phyloP scores from a whole-genome alignment of 2,797 vertebrate genomes.

The Selene dorsalis region DNA sequence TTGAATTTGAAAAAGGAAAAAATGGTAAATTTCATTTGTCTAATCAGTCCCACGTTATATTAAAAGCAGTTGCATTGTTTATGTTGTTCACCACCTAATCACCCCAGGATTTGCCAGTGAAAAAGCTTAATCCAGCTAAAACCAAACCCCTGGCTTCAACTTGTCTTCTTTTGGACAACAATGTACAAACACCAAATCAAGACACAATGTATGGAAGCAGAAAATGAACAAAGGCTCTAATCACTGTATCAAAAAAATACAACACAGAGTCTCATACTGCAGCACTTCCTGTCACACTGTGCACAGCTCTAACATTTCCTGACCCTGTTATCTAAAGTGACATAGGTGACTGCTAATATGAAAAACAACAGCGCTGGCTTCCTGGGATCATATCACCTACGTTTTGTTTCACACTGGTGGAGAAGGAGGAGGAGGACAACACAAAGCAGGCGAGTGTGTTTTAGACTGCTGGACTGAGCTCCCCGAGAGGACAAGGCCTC shows the following conservation, averaged over 20 bases:
- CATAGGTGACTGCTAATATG: background rate
- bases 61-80: conserved; percentile 34
- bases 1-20: conserved; percentile 24
- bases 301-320: conserved; percentile 20
- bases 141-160: conserved; percentile 31
- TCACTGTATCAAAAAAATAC: conserved; percentile 23
- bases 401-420: conserved; percentile 53
- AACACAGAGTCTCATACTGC: background rate
- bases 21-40: conserved; percentile 34
- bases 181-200: conserved; percentile 22
- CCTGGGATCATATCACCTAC: conserved; percentile 54
- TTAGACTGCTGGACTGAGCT: conserved; percentile 55
- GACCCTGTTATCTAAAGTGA: conserved; percentile 31
- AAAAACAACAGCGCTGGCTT: conserved; percentile 42
- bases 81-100: conserved; percentile 50
- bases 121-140: conserved; percentile 49
- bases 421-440: conserved; percentile 33
- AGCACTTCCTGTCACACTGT: background rate
- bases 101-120: conserved; percentile 35
- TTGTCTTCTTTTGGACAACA: conserved; percentile 19
- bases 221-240: conserved; percentile 23
- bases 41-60: conserved; percentile 33
- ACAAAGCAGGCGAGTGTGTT: conserved; percentile 51
- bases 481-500: conserved; percentile 68
- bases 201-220: background rate